These are phyloP conservation scores for Taurulus bubalis DNA, from an alignment of 2,113 vertebrate genomes.

Conservation along the genomic window DNA sequence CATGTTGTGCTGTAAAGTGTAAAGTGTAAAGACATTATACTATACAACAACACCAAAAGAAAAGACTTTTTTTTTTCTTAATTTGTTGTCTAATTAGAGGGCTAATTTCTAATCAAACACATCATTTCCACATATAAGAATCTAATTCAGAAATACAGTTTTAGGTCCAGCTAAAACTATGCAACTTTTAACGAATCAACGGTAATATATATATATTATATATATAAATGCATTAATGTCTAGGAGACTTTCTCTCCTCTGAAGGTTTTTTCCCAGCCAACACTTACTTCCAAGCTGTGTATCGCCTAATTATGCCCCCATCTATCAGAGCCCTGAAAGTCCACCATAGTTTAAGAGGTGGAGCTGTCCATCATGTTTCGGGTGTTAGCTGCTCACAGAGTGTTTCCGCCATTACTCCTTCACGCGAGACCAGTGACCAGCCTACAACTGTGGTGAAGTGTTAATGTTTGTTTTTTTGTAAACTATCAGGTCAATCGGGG, in stretches of 20 bases:
- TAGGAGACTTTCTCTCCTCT: not conserved
- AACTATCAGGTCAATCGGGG: not conserved
- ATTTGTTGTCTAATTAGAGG: conserved; percentile 5
- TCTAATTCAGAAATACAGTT: not conserved
- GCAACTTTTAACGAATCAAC: not conserved
- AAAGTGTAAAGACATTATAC: conserved; percentile 52
- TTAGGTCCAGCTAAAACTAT: not conserved
- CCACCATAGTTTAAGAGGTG: not conserved
- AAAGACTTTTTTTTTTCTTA: too few species aligned
- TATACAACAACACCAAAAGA: conserved; percentile 28
- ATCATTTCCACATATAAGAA: not conserved
- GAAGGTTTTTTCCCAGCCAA: not conserved
- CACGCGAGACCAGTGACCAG: conserved; percentile 7
- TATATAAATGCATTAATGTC: conserved; percentile 4
- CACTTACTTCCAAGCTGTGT: not conserved
- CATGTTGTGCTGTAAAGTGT: conserved; percentile 58
- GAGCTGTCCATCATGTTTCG: conserved; percentile 19
- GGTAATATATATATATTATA: not conserved
- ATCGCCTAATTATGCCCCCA: not conserved
- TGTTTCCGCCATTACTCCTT: not conserved
- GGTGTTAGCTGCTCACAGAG: not conserved
- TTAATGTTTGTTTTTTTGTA: not conserved
- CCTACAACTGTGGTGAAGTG: not conserved
- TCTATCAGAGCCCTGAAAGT: conserved; percentile 4
- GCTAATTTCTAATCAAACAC: not conserved